Percentiles rank a stretch among this genome's conserved stretches.
phyloP scores from a whole-genome alignment of 2,113 vertebrate species.

The Bubo bubo region DNA sequence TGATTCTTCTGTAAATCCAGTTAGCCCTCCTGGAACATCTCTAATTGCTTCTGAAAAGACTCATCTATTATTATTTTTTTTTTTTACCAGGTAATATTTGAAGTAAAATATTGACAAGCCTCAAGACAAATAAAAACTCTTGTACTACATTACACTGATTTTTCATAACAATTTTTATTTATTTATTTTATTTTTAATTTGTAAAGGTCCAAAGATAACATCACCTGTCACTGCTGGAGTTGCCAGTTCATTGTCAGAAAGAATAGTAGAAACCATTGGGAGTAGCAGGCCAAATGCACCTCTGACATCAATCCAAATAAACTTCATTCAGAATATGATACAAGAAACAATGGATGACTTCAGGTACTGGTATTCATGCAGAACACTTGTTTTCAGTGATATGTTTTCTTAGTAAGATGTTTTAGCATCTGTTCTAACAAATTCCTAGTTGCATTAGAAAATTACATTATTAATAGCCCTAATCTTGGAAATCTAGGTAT shows the following conservation, averaged over 20 bases:
- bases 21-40: not conserved
- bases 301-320: slow-evolving; percentile 89
- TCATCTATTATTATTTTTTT: rapidly evolving
- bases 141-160: not conserved
- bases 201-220: slow-evolving; percentile 72
- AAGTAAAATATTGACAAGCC: not conserved
- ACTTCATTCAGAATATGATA: slow-evolving; percentile 96
- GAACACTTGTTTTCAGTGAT: not conserved
- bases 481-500: not conserved
- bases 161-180: not conserved
- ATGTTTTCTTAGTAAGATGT: not conserved
- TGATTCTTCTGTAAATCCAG: not conserved
- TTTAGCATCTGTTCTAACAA: not conserved
- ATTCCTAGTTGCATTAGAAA: not conserved
- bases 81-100: not conserved
- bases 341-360: slow-evolving; percentile 94
- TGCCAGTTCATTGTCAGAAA: slow-evolving; percentile 84
- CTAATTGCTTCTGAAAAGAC: not conserved
- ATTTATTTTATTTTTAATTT: not conserved
- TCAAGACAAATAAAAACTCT: not conserved
- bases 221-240: slow-evolving; percentile 71
- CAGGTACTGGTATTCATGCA: slow-evolving; percentile 76
- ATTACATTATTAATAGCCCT: not conserved
- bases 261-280: slow-evolving; percentile 81
- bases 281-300: slow-evolving; percentile 83